Base-by-base conservation (phyloP, 2,888 invertebrate genomes). In the Aporophyla nigra region DNA sequence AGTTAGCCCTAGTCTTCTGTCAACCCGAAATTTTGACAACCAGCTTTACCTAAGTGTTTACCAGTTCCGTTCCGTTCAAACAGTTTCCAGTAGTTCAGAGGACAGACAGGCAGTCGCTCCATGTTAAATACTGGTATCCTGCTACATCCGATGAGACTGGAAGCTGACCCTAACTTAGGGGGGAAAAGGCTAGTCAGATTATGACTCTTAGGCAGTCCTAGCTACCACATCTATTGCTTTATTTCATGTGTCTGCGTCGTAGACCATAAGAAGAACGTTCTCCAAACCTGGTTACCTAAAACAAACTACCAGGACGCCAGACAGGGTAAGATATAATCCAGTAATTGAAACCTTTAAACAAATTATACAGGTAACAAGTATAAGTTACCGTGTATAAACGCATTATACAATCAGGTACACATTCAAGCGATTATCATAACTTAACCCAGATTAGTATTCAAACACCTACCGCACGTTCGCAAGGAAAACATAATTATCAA, bases 401-500 rank as follows among this genome's bases (percentile, higher is more conserved):
- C 33, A 83, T 75, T 82, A 82, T 69, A 75, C 66, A 79, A 74
- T 78, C 73, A 80, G 56, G 78, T 83, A 81, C 63, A 80, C 73
- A 86, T 85, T 85, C 72, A 74, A 80, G 54, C 78, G 73, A 86
- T 78, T 76, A 78, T 74, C 83, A 83, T 80, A 85, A 78, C 76
- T 85, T 86, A 86, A 87, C 86, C 80, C 58, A 82, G 72, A 82
- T 86, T 79, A 82, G 72, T 78, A 86, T 85, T 79, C 78, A 82
- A 82, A 83, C 87, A 85, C 80, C 78, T 82, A 82, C 83, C 76
- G 71, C 78, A 71, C 51, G 76, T 68, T 82, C 49, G 67, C 70
- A 76, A 83, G 83, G 88, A 84, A 83, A 87, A 87, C 68, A 88
- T 87, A 82, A 88, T 87, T 82, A 87, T 71, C 76, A 69, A 85